Percentiles rank a stretch among this genome's conserved stretches.
These are phyloP conservation scores for Therioaphis trifolii DNA, from an alignment of 2,888 invertebrate species.

Conservation along the genomic window DNA sequence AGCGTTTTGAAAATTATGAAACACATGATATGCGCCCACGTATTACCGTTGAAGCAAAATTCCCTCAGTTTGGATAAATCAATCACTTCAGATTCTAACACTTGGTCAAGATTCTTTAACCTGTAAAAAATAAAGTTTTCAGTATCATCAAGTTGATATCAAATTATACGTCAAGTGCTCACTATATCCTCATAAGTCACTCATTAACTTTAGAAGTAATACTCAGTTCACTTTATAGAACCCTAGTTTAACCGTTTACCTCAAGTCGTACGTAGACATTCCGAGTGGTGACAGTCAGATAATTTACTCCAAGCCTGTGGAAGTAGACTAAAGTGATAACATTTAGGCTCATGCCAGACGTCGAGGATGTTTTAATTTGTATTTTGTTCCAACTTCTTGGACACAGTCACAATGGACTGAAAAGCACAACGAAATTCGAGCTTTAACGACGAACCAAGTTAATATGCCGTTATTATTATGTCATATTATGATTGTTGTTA, in stretches of 20 bases:
- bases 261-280: constrained; percentile 55
- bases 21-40: background rate
- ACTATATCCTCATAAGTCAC: no score
- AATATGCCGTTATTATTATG: background rate
- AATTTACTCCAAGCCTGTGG: background rate
- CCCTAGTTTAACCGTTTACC: constrained; percentile 15
- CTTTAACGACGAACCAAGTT: background rate
- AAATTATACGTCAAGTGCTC: no score
- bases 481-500: background rate
- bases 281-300: background rate
- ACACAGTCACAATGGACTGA: background rate
- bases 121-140: constrained; percentile 70
- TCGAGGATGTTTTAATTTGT: background rate
- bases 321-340: background rate
- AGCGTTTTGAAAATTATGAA: constrained; percentile 12
- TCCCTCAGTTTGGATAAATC: constrained; percentile 77
- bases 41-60: constrained; percentile 83
- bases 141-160: no score
- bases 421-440: background rate
- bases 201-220: no score
- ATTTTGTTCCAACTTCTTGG: background rate
- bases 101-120: constrained; percentile 83
- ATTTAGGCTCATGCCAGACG: constrained; percentile 42
- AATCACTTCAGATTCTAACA: constrained; percentile 78
- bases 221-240: no score